Evolutionary conservation across 2,888 invertebrate genomes (phyloP), one percentile per base, ranked within the genome.

Genomic region (Drosophila recens): DNA sequence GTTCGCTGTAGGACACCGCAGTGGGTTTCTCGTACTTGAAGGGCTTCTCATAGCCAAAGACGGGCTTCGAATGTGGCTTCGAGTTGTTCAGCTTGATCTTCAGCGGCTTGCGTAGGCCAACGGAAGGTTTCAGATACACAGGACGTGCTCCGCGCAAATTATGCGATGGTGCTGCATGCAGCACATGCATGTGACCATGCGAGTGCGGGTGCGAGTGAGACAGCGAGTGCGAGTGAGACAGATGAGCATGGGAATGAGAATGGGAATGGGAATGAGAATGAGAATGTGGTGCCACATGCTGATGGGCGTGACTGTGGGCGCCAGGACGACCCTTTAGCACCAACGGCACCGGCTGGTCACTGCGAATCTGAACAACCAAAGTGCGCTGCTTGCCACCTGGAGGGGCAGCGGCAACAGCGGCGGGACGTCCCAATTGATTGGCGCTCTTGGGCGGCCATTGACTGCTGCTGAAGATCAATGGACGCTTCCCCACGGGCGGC

Each of bases 321-420:
- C 72, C 77, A 0, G 84, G 87, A 3, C 90, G 90, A 30, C 91
- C 89, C 72, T 92, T 93, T 1, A 92, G 58, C 0, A 92, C 87
- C 52, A 93, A 70, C 0, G 91, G 92, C 3, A 90, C 91, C 1
- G 90, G 90, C 66, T 91, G 90, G 72, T 92, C 92, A 61, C 92
- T 92, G 23, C 93, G 91, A 42, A 93, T 92, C 78, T 93, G 92
- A 0, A 93, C 89, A 3, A 93, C 91, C 20, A 93, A 53, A 0
- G 92, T 91, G 43, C 91, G 88, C 52, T 90, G 90, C 38, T 91
- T 91, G 10, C 75, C 88, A 6, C 52, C 17, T 4, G 45, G 15
- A 20, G 54, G 49, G 4, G 67, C 52, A 13, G 57, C 64, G 4
- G 40, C 54, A n/a, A 54, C 40, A 4, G 33, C 34, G 11, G 66